Conservation (phyloP, 92 coral and sea anemone genomes). For the Paramuricea clavata region DNA sequence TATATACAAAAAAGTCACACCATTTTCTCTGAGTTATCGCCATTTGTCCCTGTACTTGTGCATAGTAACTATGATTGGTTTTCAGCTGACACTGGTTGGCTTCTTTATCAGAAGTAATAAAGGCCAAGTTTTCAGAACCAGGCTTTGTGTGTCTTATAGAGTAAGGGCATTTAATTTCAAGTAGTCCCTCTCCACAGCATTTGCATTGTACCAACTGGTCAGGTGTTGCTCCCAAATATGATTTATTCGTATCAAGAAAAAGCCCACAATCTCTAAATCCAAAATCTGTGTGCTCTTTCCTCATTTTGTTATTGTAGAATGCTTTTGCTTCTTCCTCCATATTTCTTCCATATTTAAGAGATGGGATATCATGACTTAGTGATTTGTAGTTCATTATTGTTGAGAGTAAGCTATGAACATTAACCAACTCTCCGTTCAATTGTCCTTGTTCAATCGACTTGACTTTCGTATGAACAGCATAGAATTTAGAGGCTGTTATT, state of each 20-base stretch:
- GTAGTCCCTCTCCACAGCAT: background rate
- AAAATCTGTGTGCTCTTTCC: background rate
- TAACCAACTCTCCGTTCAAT: background rate
- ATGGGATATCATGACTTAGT: background rate
- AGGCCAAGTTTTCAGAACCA: background rate
- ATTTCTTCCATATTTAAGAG: background rate
- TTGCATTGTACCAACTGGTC: background rate
- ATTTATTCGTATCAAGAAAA: background rate
- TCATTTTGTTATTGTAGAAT: background rate
- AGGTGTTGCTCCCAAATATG: conserved; percentile 11
- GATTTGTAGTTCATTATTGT: conserved; percentile 1
- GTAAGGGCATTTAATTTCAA: conserved; percentile 25
- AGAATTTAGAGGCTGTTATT: background rate
- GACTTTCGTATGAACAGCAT: conserved; percentile 15
- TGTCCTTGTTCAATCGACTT: background rate
- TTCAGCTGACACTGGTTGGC: background rate
- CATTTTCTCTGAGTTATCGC: conserved; percentile 1
- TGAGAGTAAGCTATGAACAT: background rate
- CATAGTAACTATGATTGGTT: conserved; percentile 1
- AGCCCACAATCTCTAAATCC: background rate
- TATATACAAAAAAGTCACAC: background rate
- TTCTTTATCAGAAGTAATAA: background rate
- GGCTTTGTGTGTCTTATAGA: conserved; percentile 8
- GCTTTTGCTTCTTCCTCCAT: background rate
- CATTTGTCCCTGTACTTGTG: conserved; percentile 24